Base-by-base conservation (phyloP, 2,797 vertebrate species). In the Sphaeramia orbicularis region DNA sequence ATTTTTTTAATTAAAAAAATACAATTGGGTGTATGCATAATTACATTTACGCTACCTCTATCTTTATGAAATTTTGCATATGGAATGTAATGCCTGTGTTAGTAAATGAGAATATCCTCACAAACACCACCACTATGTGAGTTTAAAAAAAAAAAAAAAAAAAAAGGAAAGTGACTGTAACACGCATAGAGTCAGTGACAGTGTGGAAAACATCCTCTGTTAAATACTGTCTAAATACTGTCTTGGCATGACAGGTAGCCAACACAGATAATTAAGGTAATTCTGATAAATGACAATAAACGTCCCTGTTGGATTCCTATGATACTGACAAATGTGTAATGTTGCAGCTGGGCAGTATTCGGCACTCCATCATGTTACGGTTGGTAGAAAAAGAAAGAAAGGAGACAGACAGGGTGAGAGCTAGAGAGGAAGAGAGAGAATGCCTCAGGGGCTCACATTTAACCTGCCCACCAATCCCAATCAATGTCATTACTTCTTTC, bases 401-500 rank as follows among this genome's bases (percentile, higher is more conserved):
- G 61, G 70, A 81, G 83, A 76, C 49, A 82, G 70, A 65, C 64
- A 62, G 65, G 57, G 72, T 58, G 62, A 57, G 64, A 71, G 59
- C 50, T 49, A 42, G 49, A 83, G 71, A 61, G 38, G 24, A 41
- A 65, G 61, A 85, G 68, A 61, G 65, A 74, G 73, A 84, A 72
- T 71, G 83, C 90, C 89, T 89, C 75, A 43, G 83, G 87, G 89
- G 73, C 73, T 80, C 1, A 19, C 77, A 84, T 93, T 93, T 90
- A 93, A 93, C 91, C 93, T 95, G 93, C 93, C 95, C 94, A 95
- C 95, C 95, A 95, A 95, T 94, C 94, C 93, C 78, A 94, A 95
- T 96, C 95, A 95, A 93, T 95, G 94, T 96, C 95, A 96, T 96
- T 96, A 95, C 94, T 94, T 87, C 89, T 95, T 94, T 94, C 94